Evolutionary conservation across 2,888 invertebrate genomes (phyloP).

Genomic region (Megastigmus dorsalis): DNA sequence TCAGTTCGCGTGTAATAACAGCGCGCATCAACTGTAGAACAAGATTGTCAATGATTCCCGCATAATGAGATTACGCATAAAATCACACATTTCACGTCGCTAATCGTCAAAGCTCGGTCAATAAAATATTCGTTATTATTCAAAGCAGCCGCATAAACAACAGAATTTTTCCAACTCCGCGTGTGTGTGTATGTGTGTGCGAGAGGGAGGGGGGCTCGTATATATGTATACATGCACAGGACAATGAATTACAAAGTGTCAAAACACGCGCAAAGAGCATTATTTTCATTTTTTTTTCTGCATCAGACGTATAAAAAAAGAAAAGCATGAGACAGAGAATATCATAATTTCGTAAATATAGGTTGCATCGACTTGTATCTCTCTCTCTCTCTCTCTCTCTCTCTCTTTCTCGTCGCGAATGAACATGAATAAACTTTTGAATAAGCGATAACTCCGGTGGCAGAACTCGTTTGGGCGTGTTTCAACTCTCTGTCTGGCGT

Average conservation of each 20-base stretch:
- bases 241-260: conserved; percentile 17
- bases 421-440: conserved; percentile 26
- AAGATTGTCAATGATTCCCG: conserved; percentile 28
- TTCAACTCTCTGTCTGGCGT: conserved; percentile 15
- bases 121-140: background rate
- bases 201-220: too few species aligned
- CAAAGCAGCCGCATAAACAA: conserved; percentile 22
- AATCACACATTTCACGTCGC: background rate
- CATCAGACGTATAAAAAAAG: background rate
- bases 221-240: too few species aligned
- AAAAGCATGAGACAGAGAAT: background rate
- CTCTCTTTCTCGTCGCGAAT: background rate
- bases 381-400: background rate
- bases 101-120: background rate
- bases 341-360: conserved; percentile 4
- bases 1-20: background rate
- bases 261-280: conserved; percentile 34
- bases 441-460: conserved; percentile 9
- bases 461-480: conserved; percentile 41
- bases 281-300: background rate
- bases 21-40: conserved; percentile 21
- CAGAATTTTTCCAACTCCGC: conserved; percentile 16
- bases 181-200: too few species aligned
- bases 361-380: background rate
- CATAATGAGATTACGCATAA: conserved; percentile 38